phyloP scores from a whole-genome alignment of 2,113 vertebrate genomes.

The Etia nguti region DNA sequence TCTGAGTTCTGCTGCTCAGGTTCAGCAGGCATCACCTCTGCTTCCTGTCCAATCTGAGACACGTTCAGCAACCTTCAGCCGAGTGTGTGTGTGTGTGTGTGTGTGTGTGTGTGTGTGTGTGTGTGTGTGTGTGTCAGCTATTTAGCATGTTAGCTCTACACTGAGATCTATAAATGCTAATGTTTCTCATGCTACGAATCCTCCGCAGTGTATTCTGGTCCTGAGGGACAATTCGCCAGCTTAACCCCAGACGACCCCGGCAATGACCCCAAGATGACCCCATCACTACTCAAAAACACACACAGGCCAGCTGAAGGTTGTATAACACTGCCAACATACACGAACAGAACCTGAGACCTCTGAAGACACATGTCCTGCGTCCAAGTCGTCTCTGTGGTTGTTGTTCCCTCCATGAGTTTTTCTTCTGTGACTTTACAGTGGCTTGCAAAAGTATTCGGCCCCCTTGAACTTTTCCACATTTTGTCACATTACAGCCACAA shows the following conservation, averaged over 20 bases:
- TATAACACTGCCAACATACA: neutral
- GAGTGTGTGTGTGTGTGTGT: neutral
- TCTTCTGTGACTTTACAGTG: neutral
- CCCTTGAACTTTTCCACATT: no score
- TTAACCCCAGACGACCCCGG: neutral
- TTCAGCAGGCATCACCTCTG: neutral
- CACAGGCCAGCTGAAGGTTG: neutral
- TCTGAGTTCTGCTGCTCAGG: neutral
- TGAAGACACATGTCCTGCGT: neutral
- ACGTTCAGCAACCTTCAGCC: neutral
- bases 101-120: neutral
- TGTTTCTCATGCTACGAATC: neutral
- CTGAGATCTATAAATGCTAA: neutral
- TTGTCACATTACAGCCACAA: no score
- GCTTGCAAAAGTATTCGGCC: no score
- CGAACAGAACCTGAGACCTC: neutral
- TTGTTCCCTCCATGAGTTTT: neutral
- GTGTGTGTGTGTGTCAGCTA: neutral
- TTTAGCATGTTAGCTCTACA: neutral
- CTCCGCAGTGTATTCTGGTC: neutral
- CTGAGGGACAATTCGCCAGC: neutral
- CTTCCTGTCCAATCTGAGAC: neutral
- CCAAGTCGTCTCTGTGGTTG: neutral
- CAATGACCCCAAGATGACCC: neutral
- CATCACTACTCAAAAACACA: fast-evolving